Base-by-base conservation (phyloP, 2,113 vertebrate genomes). In the Ctenomys sociabilis region DNA sequence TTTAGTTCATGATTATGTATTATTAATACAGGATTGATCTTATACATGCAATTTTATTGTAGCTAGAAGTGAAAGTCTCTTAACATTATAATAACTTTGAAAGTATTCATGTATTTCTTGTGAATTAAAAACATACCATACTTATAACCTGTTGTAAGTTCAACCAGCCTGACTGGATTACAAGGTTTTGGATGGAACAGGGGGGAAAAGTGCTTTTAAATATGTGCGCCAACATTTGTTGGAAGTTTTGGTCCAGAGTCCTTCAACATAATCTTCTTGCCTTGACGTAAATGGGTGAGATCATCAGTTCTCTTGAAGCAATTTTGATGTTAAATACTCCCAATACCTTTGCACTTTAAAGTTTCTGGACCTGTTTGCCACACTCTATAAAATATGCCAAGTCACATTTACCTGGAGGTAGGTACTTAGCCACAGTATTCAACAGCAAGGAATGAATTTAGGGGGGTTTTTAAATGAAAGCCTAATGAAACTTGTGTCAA, bases 241-340 rank as follows among this genome's bases (percentile, higher is more conserved):
- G 95, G 26, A 16, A n/a, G 4, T 75, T 35, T 77, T 68, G 77
- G 32, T 26, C 68, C 5, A 85, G 6, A 30, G 17, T 17, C 57
- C n/a, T 88, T 96, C 43, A 77, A 61, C 81, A 82, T 66, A 81
- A 61, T 63, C 63, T 92, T 88, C 30, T 85, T 95, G 32, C 13
- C 61, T 83, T 94, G 54, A 91, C 85, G 35, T 30, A 77, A 85
- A 83, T 91, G 13, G 78, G 63, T 81, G 32, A 75, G 40, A 49
- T 19, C 13, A 10, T 70, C 35, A 66, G 75, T 35, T 84, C 68
- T 87, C 28, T 1, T 14, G 3, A 90, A 77, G 22, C 12, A 90
- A 43, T 80, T 80, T 22, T 59, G 26, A 26, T 49, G 88, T 26
- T 75, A 95, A 95, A 64, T 17, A 19, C 26, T 85, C 78, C 64